Conservation (phyloP, 2,888 invertebrate species). For the Agonum fuliginosum region DNA sequence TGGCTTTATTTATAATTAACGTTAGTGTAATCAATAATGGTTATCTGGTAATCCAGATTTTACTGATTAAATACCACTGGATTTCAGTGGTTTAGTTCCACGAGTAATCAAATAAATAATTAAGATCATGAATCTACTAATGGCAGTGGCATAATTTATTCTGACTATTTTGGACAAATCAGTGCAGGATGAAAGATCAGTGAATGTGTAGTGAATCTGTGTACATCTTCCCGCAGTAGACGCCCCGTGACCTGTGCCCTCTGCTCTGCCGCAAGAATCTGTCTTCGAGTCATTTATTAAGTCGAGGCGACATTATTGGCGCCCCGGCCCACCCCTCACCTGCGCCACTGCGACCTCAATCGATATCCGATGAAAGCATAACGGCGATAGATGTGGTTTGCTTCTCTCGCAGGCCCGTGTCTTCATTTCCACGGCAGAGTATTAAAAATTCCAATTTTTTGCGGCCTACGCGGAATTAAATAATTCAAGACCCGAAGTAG, state of each 20-base stretch:
- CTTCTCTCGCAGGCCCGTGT: background rate
- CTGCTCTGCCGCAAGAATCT: conserved; percentile 53
- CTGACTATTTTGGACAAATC: too few species aligned
- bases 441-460: conserved; percentile 27
- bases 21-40: too few species aligned
- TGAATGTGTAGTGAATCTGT: background rate
- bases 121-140: too few species aligned
- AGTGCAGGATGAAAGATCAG: too few species aligned
- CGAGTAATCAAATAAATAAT: too few species aligned
- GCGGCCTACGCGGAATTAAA: background rate
- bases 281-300: conserved; percentile 57
- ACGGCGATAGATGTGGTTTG: conserved; percentile 9
- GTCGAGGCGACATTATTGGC: conserved; percentile 50
- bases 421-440: conserved; percentile 24
- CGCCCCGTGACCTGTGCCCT: conserved; percentile 47
- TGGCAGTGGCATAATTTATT: too few species aligned
- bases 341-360: background rate
- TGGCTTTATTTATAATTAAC: too few species aligned
- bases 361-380: conserved; percentile 55
- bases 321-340: conserved; percentile 2
- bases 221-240: conserved; percentile 16
- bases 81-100: too few species aligned
- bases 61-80: too few species aligned
- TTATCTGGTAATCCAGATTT: too few species aligned
- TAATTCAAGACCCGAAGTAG: background rate